Percentiles rank a stretch among this genome's conserved stretches.
Conservation (phyloP, 2,888 invertebrate genomes). For the Notocelia uddmanniana region DNA sequence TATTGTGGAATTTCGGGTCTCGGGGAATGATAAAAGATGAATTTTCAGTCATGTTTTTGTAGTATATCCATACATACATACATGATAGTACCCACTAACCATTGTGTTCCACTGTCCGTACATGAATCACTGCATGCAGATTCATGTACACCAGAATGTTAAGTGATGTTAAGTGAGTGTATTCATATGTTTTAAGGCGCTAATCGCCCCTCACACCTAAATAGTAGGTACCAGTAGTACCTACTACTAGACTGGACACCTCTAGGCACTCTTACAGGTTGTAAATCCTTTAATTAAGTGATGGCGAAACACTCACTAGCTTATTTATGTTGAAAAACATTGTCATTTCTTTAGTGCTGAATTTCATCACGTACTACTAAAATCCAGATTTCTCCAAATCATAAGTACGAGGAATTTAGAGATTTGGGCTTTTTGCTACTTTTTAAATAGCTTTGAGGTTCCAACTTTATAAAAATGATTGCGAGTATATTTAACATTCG, state of each 20-base stretch:
- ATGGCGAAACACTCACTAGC: neutral
- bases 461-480: conserved; percentile 3
- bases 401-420: no score
- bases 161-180: no score
- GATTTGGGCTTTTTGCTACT: neutral
- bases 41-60: neutral
- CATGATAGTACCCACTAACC: no score
- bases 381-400: neutral
- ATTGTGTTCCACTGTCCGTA: no score
- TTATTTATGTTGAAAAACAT: neutral
- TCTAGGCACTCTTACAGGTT: neutral
- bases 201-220: neutral
- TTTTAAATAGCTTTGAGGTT: neutral
- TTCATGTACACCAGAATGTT: no score
- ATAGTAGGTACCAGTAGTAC: no score
- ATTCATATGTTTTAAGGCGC: neutral
- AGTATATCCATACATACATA: no score
- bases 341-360: neutral
- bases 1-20: conserved; percentile 3
- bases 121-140: no score
- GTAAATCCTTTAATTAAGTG: no score
- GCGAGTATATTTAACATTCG: conserved; percentile 45
- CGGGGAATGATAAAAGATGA: neutral
- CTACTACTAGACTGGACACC: no score
- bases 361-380: neutral